A percentile compares a stretch with the other conserved stretches of the same genome.
Evolutionary conservation across 2,888 invertebrate species (phyloP).

Genomic region (Phymatocera aterrima): DNA sequence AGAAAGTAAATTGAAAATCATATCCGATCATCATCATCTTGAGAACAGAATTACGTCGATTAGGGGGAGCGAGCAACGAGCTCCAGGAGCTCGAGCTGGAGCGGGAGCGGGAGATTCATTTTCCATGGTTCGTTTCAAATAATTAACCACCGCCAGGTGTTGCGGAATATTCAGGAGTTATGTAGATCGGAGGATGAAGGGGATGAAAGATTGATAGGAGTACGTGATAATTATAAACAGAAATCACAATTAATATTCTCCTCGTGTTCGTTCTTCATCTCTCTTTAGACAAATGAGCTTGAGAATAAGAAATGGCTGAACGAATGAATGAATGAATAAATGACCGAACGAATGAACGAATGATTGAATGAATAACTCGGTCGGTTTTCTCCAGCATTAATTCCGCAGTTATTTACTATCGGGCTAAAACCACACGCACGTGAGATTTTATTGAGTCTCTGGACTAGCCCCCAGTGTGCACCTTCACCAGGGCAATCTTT

Average conservation of each 20-base stretch:
- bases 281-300: too few relatives aligned
- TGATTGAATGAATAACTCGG: background rate
- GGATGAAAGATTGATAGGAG: too few relatives aligned
- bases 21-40: constrained; percentile 30
- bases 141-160: constrained; percentile 30
- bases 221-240: too few relatives aligned
- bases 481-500: constrained; percentile 16
- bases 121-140: background rate
- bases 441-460: background rate
- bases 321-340: too few relatives aligned
- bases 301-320: too few relatives aligned
- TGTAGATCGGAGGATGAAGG: too few relatives aligned
- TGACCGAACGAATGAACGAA: background rate
- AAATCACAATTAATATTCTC: too few relatives aligned
- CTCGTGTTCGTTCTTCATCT: too few relatives aligned
- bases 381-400: constrained; percentile 1
- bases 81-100: too few relatives aligned
- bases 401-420: constrained; percentile 6
- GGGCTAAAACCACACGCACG: background rate
- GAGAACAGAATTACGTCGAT: constrained; percentile 32
- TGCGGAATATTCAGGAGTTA: background rate
- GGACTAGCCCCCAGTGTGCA: constrained; percentile 25
- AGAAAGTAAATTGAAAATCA: constrained; percentile 41
- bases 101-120: background rate
- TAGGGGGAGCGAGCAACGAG: background rate